phyloP scores from a whole-genome alignment of 2,113 vertebrate species.

The Cercocebus atys region DNA sequence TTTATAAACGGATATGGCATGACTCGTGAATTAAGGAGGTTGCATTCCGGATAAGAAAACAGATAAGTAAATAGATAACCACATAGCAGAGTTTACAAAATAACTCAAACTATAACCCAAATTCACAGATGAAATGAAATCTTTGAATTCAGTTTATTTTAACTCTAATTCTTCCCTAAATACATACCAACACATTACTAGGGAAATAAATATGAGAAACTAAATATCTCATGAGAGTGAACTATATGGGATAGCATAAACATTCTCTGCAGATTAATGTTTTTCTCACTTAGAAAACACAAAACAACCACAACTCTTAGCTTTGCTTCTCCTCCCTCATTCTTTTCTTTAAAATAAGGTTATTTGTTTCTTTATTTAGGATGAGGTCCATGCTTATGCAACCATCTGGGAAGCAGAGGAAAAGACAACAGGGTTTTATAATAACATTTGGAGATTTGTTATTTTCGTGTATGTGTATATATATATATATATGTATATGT shows the following conservation, averaged over 20 bases:
- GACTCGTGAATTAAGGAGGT: background rate
- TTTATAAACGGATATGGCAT: background rate
- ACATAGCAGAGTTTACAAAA: background rate
- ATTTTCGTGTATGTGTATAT: background rate
- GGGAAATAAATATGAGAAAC: background rate
- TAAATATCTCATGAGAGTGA: background rate
- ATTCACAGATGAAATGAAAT: background rate
- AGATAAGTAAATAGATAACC: background rate
- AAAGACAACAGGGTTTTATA: background rate
- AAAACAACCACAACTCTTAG: background rate
- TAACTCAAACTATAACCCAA: background rate
- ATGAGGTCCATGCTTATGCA: background rate
- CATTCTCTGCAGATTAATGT: accelerated
- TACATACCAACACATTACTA: background rate
- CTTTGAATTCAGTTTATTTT: background rate
- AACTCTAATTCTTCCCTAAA: background rate
- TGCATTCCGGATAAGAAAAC: background rate
- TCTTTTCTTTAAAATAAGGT: background rate
- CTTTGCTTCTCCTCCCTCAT: background rate
- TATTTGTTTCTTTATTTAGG: background rate
- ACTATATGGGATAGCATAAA: background rate
- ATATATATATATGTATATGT: background rate
- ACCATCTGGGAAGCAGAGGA: background rate
- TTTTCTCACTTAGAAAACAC: background rate
- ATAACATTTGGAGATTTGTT: background rate